A percentile compares a stretch with the other conserved stretches of the same genome.
Evolutionary conservation across 2,888 invertebrate genomes (phyloP).

Genomic region (Andricus curvator): DNA sequence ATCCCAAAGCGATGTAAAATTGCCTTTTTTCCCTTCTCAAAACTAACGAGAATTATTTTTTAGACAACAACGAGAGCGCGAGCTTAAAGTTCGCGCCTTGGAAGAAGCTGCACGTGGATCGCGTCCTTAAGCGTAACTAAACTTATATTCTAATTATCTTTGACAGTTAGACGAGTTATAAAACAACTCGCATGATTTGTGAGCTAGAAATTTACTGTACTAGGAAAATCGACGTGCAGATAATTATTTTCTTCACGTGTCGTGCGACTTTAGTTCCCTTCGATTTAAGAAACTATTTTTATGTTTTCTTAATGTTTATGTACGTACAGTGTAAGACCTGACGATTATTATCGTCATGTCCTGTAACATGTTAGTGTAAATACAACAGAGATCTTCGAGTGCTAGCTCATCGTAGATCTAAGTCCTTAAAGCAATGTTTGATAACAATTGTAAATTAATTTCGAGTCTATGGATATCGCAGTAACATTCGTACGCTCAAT

Average conservation of each 20-base stretch:
- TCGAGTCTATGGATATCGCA: slow-evolving; percentile 35
- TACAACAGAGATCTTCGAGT: slow-evolving; percentile 51
- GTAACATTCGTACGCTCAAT: slow-evolving; percentile 33
- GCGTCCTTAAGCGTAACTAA: slow-evolving; percentile 78
- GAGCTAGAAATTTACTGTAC: slow-evolving; percentile 3
- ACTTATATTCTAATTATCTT: slow-evolving; percentile 64
- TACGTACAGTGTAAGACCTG: slow-evolving; percentile 45
- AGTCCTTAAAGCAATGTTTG: slow-evolving; percentile 46
- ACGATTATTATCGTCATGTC: slow-evolving; percentile 48
- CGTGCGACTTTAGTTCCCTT: slow-evolving; percentile 31
- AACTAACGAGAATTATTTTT: slow-evolving; percentile 75
- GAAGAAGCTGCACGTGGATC: slow-evolving; percentile 91
- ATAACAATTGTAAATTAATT: slow-evolving; percentile 33
- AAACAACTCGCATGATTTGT: slow-evolving; percentile 26
- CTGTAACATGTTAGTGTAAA: slow-evolving; percentile 60
- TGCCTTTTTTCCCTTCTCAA: background rate
- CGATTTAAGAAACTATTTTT: slow-evolving; percentile 61
- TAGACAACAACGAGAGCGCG: slow-evolving; percentile 90
- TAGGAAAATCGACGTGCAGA: slow-evolving; percentile 14
- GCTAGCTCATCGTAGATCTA: slow-evolving; percentile 52
- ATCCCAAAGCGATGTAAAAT: background rate
- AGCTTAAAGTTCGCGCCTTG: slow-evolving; percentile 90
- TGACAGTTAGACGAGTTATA: slow-evolving; percentile 60
- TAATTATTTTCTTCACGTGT: slow-evolving; percentile 14
- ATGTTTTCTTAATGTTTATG: slow-evolving; percentile 56